Conservation (phyloP, 2,113 vertebrate species). For the Isichthys henryi region DNA sequence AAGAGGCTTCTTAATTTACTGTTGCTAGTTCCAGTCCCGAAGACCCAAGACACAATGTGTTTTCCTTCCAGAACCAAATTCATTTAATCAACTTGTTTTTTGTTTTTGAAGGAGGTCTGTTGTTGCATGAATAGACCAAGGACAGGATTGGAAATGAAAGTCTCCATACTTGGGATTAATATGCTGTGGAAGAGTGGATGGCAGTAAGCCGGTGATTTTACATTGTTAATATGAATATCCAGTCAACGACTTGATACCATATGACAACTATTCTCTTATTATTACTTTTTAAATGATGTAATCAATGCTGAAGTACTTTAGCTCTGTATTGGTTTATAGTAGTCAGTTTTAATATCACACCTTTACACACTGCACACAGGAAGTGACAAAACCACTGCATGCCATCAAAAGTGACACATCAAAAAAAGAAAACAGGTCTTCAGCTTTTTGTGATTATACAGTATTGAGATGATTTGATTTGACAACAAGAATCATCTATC, state of each 20-base stretch:
- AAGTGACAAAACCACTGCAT: neutral
- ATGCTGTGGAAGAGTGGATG: neutral
- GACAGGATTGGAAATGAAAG: neutral
- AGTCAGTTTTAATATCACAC: neutral
- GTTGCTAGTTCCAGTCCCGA: neutral
- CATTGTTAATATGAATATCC: neutral
- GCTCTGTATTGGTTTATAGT: neutral
- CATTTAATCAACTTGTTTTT: neutral
- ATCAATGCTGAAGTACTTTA: neutral
- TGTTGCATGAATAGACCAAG: neutral
- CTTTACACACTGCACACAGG: neutral
- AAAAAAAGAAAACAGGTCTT: neutral
- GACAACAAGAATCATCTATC: neutral
- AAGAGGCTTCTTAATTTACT: neutral
- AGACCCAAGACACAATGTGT: neutral
- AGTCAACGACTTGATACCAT: neutral
- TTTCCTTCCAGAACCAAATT: neutral
- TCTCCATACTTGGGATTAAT: neutral
- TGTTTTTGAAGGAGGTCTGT: neutral
- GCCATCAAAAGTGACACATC: neutral
- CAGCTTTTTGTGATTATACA: neutral
- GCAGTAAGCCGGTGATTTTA: neutral
- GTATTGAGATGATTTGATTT: neutral
- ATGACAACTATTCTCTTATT: neutral
- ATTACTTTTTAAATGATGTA: neutral